phyloP scores from a whole-genome alignment of 2,888 invertebrate species.

The Petrolisthes manimaculis region DNA sequence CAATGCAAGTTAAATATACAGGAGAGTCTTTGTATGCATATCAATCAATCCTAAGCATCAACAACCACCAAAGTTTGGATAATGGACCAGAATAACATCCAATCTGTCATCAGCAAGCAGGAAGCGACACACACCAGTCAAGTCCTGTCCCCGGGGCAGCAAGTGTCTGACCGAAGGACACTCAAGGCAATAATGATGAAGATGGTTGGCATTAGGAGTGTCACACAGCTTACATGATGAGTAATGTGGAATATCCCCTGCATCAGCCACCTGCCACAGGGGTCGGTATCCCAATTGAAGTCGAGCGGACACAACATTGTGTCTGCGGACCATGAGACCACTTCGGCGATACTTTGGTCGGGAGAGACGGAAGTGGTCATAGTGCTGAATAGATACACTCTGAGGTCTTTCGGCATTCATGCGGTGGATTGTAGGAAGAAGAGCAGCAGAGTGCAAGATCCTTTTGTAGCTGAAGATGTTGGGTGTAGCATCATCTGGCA shows the following conservation, averaged over 20 bases:
- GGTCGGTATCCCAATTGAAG: conserved; percentile 6
- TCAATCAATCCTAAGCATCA: too few relatives aligned
- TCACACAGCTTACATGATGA: conserved; percentile 23
- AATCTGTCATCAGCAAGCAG: neutral
- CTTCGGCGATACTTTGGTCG: too few relatives aligned
- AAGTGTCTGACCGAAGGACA: neutral
- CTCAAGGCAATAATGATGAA: neutral
- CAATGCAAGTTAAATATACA: too few relatives aligned
- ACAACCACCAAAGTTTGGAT: conserved; percentile 17
- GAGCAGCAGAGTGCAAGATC: neutral
- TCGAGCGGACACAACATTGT: conserved; percentile 14
- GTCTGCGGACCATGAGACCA: conserved; percentile 1
- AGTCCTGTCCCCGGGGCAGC: neutral
- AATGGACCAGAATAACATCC: neutral
- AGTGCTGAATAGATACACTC: neutral
- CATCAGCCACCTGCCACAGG: conserved; percentile 21
- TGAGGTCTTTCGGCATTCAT: neutral
- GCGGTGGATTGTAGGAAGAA: neutral
- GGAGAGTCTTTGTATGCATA: too few relatives aligned
- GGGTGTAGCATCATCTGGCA: neutral
- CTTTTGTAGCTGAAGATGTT: neutral
- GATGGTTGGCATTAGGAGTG: neutral
- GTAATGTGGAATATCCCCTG: neutral
- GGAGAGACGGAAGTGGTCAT: neutral
- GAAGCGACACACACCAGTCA: neutral